Conservation (phyloP, 2,797 vertebrate species). For the Jordanella pulchra region DNA sequence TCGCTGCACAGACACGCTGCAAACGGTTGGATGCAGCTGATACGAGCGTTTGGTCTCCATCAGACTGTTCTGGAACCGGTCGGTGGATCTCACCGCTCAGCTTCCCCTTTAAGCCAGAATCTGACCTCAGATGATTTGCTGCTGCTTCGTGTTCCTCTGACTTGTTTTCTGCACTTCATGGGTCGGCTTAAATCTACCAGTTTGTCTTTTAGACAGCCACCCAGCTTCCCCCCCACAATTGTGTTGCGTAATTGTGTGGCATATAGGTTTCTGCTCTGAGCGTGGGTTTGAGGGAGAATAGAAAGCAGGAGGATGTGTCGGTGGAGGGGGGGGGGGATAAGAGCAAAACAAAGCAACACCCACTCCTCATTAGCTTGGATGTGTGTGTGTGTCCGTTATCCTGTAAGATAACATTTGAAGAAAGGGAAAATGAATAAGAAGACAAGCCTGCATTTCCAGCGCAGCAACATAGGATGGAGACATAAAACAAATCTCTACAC, state of each 20-base stretch:
- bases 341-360: constrained; percentile 68
- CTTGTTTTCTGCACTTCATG: constrained; percentile 13
- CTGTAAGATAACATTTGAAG: constrained; percentile 63
- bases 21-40: neutral
- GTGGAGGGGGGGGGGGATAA: constrained; percentile 58
- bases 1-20: neutral
- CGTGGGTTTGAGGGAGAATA: constrained; percentile 69
- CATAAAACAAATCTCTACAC: constrained; percentile 71
- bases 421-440: constrained; percentile 20
- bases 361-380: constrained; percentile 77
- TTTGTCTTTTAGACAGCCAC: constrained; percentile 41
- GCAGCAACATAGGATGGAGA: constrained; percentile 63
- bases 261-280: constrained; percentile 57
- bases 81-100: neutral
- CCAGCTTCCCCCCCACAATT: constrained; percentile 46
- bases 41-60: neutral
- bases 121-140: constrained; percentile 37
- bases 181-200: constrained; percentile 36
- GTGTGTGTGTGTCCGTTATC: constrained; percentile 65
- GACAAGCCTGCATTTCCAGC: constrained; percentile 47
- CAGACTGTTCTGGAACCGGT: neutral
- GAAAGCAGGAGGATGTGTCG: constrained; percentile 57
- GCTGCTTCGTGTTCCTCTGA: constrained; percentile 24
- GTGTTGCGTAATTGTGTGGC: constrained; percentile 65
- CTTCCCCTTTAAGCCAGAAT: constrained; percentile 10